Conservation (phyloP, 53 echinoderm and acorn worm species). For the Hippasteria phrygiana region DNA sequence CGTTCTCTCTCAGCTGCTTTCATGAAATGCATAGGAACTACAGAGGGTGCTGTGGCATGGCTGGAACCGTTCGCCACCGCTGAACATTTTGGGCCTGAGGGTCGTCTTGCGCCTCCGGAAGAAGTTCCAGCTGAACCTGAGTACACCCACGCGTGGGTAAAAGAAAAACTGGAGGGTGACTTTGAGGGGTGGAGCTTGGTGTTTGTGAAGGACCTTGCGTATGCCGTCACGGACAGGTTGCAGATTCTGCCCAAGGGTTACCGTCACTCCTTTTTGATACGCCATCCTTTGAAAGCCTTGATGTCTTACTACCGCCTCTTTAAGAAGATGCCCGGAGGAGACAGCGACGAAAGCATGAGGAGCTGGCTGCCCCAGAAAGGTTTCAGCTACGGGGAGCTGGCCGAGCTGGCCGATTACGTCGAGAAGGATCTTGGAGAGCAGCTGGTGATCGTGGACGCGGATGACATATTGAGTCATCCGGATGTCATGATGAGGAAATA, state of each 20-base stretch:
- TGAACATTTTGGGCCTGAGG: conserved; percentile 68
- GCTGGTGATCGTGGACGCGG: conserved; percentile 50
- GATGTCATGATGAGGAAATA: conserved; percentile 27
- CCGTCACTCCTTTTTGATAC: conserved; percentile 56
- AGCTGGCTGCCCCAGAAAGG: conserved; percentile 39
- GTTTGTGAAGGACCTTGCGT: conserved; percentile 50
- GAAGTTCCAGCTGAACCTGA: conserved; percentile 26
- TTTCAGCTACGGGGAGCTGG: conserved; percentile 47
- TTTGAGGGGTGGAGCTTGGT: conserved; percentile 39
- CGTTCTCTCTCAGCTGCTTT: conserved; percentile 62
- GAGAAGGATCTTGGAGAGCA: conserved; percentile 18
- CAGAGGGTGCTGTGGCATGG: conserved; percentile 27
- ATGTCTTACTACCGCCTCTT: conserved; percentile 41
- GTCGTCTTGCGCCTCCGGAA: conserved; percentile 45
- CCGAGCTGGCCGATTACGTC: conserved; percentile 50
- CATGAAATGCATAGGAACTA: conserved; percentile 38
- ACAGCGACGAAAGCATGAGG: not conserved
- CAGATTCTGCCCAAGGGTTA: conserved; percentile 56
- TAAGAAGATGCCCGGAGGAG: conserved; percentile 30
- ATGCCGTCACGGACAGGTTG: conserved; percentile 33
- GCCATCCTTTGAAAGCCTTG: conserved; percentile 32
- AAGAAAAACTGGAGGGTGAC: conserved; percentile 41
- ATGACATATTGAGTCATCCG: conserved; percentile 40
- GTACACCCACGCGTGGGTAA: conserved; percentile 42
- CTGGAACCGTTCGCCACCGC: conserved; percentile 59